Conservation (phyloP, 2,888 invertebrate genomes). For the Stenoptilia bipunctidactyla region DNA sequence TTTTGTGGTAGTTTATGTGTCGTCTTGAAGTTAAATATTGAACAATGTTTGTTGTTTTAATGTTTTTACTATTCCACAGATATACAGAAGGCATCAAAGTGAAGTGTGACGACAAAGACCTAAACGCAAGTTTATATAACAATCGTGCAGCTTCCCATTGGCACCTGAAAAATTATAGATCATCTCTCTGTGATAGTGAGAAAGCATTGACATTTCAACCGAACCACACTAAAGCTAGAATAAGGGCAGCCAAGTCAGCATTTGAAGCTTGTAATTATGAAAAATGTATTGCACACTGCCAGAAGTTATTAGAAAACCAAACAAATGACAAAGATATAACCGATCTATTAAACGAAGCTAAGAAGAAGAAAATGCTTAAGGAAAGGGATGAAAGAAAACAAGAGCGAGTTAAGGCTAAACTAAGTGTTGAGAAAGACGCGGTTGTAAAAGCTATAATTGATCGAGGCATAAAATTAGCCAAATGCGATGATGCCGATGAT, state of each 20-base stretch:
- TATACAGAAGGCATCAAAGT: constrained; percentile 92
- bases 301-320: constrained; percentile 73
- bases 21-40: background rate
- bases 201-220: constrained; percentile 81
- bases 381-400: constrained; percentile 70
- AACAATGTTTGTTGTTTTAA: too few species aligned
- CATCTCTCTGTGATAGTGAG: constrained; percentile 84
- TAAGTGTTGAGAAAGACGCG: constrained; percentile 44
- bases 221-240: constrained; percentile 81
- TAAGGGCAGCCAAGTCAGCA: constrained; percentile 82
- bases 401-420: constrained; percentile 45
- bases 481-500: constrained; percentile 55
- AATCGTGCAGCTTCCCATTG: constrained; percentile 94
- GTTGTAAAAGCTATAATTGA: constrained; percentile 52
- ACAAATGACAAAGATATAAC: constrained; percentile 61
- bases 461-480: constrained; percentile 66
- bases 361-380: constrained; percentile 58
- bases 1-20: background rate
- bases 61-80: too few species aligned
- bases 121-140: constrained; percentile 88
- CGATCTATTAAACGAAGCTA: constrained; percentile 39
- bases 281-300: constrained; percentile 80
- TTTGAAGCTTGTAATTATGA: constrained; percentile 76
- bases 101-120: constrained; percentile 76
- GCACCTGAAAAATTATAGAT: constrained; percentile 85